Conservation (phyloP, 1,140 invertebrate genomes). For the Anastrepha ludens region DNA sequence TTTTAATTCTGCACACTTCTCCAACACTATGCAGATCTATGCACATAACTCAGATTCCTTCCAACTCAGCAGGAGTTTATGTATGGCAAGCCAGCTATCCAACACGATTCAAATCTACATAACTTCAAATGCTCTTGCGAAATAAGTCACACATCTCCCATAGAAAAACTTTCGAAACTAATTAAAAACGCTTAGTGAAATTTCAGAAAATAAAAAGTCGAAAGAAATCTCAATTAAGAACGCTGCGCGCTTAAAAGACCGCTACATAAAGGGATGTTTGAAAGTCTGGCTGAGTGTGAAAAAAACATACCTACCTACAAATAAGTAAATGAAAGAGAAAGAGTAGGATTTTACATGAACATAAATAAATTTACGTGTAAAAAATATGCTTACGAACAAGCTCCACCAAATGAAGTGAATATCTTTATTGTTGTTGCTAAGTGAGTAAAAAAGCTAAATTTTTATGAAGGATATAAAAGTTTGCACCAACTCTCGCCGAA, state of each 20-base stretch:
- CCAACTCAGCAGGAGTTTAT: not conserved
- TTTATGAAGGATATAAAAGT: conserved; percentile 52
- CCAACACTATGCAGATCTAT: not conserved
- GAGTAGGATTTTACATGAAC: not conserved
- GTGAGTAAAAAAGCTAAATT: conserved; percentile 27
- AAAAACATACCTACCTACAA: not conserved
- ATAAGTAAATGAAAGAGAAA: not conserved
- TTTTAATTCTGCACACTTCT: not conserved
- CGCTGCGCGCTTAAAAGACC: conserved; percentile 8
- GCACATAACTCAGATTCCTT: not conserved
- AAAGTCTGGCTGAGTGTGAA: conserved; percentile 2
- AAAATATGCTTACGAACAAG: not conserved
- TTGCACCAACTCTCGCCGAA: conserved; percentile 39
- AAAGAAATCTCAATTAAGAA: conserved; percentile 34
- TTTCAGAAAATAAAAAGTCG: not conserved
- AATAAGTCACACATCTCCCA: not conserved
- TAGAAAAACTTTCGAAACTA: conserved; percentile 29
- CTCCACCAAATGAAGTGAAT: conserved; percentile 7
- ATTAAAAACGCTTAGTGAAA: conserved; percentile 45
- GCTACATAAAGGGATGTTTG: not conserved
- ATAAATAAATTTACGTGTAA: conserved; percentile 22
- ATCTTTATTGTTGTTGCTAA: conserved; percentile 36
- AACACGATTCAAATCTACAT: not conserved
- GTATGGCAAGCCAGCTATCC: not conserved
- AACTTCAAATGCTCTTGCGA: conserved; percentile 10